Evolutionary conservation across 2,113 vertebrate genomes (phyloP).

Genomic region (Perca flavescens): DNA sequence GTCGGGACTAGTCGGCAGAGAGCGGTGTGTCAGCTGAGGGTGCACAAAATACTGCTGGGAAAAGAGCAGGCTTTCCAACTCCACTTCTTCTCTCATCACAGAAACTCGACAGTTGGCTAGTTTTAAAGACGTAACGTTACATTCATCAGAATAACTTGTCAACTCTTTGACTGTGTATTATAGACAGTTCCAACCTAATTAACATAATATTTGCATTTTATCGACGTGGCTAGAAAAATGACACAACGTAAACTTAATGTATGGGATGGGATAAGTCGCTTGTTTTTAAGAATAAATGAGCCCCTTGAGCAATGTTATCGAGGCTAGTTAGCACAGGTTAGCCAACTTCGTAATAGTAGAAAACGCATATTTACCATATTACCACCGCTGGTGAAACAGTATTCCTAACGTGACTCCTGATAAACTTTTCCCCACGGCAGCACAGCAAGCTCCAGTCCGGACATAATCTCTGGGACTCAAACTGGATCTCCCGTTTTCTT

Average conservation of each 20-base stretch:
- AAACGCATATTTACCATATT: conserved; percentile 76
- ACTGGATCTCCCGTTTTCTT: conserved; percentile 13
- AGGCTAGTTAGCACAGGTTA: neutral
- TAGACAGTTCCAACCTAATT: neutral
- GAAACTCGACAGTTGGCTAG: neutral
- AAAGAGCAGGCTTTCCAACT: neutral
- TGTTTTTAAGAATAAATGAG: no score
- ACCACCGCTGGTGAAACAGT: conserved; percentile 15
- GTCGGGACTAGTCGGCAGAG: neutral
- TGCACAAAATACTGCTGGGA: neutral
- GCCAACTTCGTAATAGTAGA: neutral
- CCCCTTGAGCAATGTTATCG: no score
- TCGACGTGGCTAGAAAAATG: neutral
- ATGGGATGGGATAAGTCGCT: neutral
- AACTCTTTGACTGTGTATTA: neutral
- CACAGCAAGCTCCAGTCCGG: conserved; percentile 35
- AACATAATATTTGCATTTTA: neutral
- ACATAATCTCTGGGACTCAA: conserved; percentile 64
- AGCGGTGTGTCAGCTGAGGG: neutral
- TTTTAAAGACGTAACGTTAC: no score
- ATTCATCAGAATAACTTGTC: neutral
- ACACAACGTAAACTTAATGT: no score
- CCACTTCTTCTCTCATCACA: neutral
- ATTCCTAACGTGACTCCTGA: conserved; percentile 43
- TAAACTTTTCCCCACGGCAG: conserved; percentile 74